These are phyloP conservation scores for Turritopsis rubra DNA, from an alignment of 30 jellyfish, hydroid and myxozoan species.

Conservation along the genomic window DNA sequence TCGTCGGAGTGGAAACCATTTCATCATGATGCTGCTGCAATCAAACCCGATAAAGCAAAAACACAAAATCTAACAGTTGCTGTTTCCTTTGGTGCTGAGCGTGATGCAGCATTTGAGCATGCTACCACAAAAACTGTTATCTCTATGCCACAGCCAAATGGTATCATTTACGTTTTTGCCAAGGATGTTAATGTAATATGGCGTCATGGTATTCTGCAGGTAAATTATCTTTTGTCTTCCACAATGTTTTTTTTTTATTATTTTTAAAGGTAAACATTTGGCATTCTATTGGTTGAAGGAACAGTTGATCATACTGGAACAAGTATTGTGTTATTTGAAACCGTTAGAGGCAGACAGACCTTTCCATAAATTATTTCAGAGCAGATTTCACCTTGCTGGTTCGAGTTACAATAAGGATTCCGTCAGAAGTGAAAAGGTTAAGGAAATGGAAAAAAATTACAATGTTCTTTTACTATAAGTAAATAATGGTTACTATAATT, in stretches of 20 bases:
- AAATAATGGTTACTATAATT: too few relatives aligned
- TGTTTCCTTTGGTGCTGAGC: conserved; percentile 42
- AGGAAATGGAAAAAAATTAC: too few relatives aligned
- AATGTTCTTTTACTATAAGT: too few relatives aligned
- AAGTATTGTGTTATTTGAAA: too few relatives aligned
- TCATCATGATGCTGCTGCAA: conserved; percentile 49
- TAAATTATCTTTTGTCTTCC: not conserved
- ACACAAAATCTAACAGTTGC: conserved; percentile 43
- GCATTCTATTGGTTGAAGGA: too few relatives aligned
- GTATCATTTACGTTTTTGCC: conserved; percentile 30
- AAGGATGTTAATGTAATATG: conserved; percentile 37
- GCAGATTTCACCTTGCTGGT: too few relatives aligned
- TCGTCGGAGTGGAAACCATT: conserved; percentile 44
- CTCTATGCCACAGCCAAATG: conserved; percentile 44
- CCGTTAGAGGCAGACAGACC: too few relatives aligned
- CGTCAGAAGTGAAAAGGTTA: too few relatives aligned
- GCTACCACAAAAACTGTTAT: conserved; percentile 34
- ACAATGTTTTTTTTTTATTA: too few relatives aligned
- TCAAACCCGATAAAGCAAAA: conserved; percentile 37
- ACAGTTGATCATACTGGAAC: too few relatives aligned
- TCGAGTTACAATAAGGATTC: too few relatives aligned
- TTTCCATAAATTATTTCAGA: too few relatives aligned
- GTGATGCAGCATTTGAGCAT: conserved; percentile 51
- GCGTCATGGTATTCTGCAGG: conserved; percentile 48
- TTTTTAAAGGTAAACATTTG: not conserved